Base-by-base conservation (phyloP, 1,140 invertebrate genomes). In the Ruditapes philippinarum region DNA sequence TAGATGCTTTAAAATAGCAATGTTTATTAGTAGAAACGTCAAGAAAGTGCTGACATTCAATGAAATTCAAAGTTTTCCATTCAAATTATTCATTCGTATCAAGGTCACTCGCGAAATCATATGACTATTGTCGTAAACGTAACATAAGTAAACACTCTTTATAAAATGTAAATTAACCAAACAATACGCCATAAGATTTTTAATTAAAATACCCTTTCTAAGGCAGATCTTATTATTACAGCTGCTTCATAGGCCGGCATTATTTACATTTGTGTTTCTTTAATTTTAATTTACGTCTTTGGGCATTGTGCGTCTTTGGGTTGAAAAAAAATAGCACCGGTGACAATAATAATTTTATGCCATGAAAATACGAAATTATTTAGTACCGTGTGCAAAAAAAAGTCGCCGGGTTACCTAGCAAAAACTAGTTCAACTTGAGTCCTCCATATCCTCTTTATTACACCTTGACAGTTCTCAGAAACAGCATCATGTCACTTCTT, bases 401-500 rank as follows among this genome's bases (percentile, higher is more conserved):
- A 57, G 54, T 57, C 54, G n/a, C 54, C 42, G 42, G 42, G 42
- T 45, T 45, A 45, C 42, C 42, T 45, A 45, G n/a, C 42, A 45
- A 14, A 45, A 45, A 45, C 42, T 5, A 45, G n/a, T n/a, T n/a
- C n/a, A n/a, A n/a, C n/a, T n/a, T n/a, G n/a, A n/a, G n/a, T n/a
- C n/a, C 12, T 9, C 62, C 22, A 68, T 25, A 68, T 68, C 12
- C 33, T 40, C 4, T 36, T 22, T 7, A 22, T 70, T 28, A 33
- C 5, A 28, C 5, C 11, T 19, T 70, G 65, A 36, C 65, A 70
- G 17, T 36, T 22, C 33, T 70, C 17, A 70, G 33, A 5, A 36
- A 70, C 25, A 5, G 4, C 4, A 62, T 9, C 28, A 81, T 74
- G 80, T 4, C 88, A 28, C 11, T 93, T 40, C 98, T 98, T 97